Percentiles rank a stretch among this genome's conserved stretches.
phyloP scores from a whole-genome alignment of 2,797 vertebrate species.

The Heterohyrax brucei region DNA sequence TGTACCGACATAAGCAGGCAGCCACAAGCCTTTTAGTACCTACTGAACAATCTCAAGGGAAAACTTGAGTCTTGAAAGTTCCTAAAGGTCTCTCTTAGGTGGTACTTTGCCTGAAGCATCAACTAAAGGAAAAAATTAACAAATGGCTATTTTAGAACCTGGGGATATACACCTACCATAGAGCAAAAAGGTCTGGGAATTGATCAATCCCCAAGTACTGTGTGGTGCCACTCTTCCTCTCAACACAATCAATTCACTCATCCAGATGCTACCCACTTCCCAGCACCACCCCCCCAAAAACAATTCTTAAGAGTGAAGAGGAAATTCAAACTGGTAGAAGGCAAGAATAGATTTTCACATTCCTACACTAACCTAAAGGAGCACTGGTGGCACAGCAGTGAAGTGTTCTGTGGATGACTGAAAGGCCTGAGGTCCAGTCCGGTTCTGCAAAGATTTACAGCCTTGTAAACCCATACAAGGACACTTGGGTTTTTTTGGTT shows the following conservation, averaged over 20 bases:
- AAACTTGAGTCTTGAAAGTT: constrained; percentile 5
- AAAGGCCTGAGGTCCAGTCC: not conserved
- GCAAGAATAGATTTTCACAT: constrained; percentile 44
- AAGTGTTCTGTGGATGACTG: not conserved
- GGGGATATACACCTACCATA: not conserved
- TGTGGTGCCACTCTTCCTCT: not conserved
- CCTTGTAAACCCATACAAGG: too few relatives aligned
- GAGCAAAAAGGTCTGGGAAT: constrained; percentile 12
- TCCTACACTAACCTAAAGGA: not conserved
- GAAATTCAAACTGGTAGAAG: constrained; percentile 16
- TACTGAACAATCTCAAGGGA: not conserved
- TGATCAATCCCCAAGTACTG: not conserved
- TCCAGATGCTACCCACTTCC: not conserved
- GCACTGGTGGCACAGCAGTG: not conserved
- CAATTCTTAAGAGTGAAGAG: constrained; percentile 3
- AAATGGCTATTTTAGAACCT: not conserved
- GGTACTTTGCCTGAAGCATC: constrained; percentile 47
- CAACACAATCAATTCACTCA: not conserved
- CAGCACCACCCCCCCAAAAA: not conserved
- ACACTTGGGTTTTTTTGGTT: not conserved
- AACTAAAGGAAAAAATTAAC: constrained; percentile 45
- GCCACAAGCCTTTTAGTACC: not conserved
- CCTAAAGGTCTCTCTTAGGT: not conserved
- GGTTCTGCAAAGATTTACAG: too few relatives aligned
- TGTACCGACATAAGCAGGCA: not conserved